Evolutionary conservation across 2,113 vertebrate species (phyloP), one percentile per base, ranked within the genome.

Genomic region (Notarius lentiginosus): DNA sequence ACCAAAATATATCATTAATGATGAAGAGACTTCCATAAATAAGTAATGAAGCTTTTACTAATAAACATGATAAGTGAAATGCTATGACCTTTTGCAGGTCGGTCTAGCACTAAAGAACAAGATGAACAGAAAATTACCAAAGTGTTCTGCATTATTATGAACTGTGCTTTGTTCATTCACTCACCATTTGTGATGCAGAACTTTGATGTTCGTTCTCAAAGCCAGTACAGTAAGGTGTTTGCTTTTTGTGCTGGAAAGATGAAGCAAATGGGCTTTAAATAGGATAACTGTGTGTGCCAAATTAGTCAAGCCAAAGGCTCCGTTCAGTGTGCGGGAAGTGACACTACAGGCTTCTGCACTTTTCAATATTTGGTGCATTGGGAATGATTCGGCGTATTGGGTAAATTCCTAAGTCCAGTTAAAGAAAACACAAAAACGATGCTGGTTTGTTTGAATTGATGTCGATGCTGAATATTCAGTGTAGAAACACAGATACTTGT

Each of bases 391-490:
- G 15, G 24, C 2, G 7, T 0, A 6, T 55, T 79, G 24, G 2
- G 5, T 30, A 65, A 41, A 70, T 17, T 63, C 75, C 51, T 89
- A 65, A 12, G n/a, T 63, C n/a, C 41, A 47, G 55, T 47, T 79
- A 34, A 86, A 49, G 15, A 79, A 82, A 70, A 53, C 1, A 61
- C 17, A 70, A 82, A 73, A 82, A 63, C 49, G 8, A 53, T 27
- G 70, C 24, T 83, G 55, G n/a, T 68, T 86, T 22, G 56, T 79
- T 49, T 9, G 2, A 76, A 20, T 27, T 49, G 24, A 77, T n/a
- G 47, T 53, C 7, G 83, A 84, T 84, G 72, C 47, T 53, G 72
- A 30, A 65, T 65, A 85, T 30, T 47, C 17, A 49, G 63, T 20
- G n/a, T 66, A 68, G 15, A 65, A 63, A 77, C 27, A 17, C 53